Base-by-base conservation (phyloP, 2,888 invertebrate genomes). In the Orthosia gracilis region DNA sequence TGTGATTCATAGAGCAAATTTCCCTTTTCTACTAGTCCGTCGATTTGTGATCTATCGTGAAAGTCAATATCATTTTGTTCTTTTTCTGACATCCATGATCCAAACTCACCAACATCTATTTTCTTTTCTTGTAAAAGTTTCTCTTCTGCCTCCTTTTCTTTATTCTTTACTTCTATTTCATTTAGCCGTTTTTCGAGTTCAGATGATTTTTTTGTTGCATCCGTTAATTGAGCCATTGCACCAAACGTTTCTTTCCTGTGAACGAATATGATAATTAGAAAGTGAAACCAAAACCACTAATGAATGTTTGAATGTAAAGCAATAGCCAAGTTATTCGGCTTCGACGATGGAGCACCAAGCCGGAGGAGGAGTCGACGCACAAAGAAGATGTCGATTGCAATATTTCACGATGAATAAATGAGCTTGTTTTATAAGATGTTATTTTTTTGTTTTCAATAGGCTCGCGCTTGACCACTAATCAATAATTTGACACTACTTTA, bases 191-290 rank as follows among this genome's bases (percentile, higher is more conserved):
- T 88, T 87, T 96, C 91, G 26, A 96, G 87, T 70, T 93, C 91
- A 55, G 84, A 85, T 63, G 93, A 88, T 86, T 94, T 96, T 88
- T 93, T 88, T 7, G 94, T 92, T 90, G 95, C 94, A 78, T 90
- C 89, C 17, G 93, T 89, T 69, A 96, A 86, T 83, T 96, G 91
- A 52, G 89, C 78, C 91, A 96, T 93, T 23, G 95, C 89, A 59
- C 93, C 91, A 84, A 92, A 94, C 1, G 96, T 95, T 91, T 96
- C 96, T 85, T 94, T 96, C 78, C 96, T 96, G 81, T 40, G 57
- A 73, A 71, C 54, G 1, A 55, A 40, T 54, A 3, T 23, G 11
- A 17, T 21, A 70, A 4, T 62, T 74, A 70, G 45, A 61, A 40
- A 18, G 31, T 62, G 40, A 59, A n/a, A 59, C n/a, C 2, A 40